Conservation (phyloP, 1,140 invertebrate species). For the Zaprionus nigranus region DNA sequence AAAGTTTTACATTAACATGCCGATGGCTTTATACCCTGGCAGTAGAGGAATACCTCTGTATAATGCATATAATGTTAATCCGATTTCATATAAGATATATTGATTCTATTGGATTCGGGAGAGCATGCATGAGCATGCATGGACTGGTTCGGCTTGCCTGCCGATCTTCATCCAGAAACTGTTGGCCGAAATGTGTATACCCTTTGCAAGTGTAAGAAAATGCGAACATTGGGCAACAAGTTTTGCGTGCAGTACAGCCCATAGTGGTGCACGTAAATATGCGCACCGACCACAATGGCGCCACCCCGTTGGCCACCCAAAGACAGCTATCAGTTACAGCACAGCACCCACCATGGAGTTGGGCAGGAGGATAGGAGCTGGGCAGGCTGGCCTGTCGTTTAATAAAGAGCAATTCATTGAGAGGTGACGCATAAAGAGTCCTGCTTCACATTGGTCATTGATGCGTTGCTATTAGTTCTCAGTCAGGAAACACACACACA, state of each 20-base stretch:
- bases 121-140: no score
- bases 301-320: conserved; percentile 10
- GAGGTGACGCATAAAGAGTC: conserved; percentile 18
- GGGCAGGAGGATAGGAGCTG: not conserved
- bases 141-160: no score
- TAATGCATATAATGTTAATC: no score
- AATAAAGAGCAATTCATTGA: conserved; percentile 56
- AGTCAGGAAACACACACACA: conserved; percentile 33
- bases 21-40: not conserved
- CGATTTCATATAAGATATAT: no score
- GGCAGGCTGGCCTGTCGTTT: conserved; percentile 42
- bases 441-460: conserved; percentile 64
- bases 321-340: conserved; percentile 37
- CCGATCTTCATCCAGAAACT: no score
- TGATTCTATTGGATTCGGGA: no score
- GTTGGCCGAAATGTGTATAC: not conserved
- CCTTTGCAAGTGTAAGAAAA: not conserved
- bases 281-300: conserved; percentile 7
- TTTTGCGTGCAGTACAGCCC: not conserved
- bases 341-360: not conserved
- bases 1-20: conserved; percentile 14
- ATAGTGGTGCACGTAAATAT: conserved; percentile 28
- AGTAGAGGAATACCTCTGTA: not conserved
- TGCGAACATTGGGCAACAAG: conserved; percentile 1
- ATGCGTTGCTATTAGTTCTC: conserved; percentile 63